phyloP scores from a whole-genome alignment of 2,113 vertebrate species.

The Plecturocebus donacophilus region DNA sequence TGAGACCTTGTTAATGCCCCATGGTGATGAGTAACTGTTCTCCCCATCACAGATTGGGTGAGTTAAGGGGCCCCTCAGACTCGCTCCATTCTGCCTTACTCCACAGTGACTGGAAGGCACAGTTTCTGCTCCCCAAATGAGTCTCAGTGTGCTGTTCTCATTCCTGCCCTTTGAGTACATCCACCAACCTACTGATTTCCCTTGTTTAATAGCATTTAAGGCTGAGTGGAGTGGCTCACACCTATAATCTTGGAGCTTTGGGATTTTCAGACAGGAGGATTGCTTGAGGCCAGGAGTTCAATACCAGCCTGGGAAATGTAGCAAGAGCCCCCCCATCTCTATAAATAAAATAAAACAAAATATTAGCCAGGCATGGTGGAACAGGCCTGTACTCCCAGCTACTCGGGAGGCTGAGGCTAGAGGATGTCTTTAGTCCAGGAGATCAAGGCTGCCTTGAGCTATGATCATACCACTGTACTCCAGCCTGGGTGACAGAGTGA shows the following conservation, averaged over 20 bases:
- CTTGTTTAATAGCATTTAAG: not conserved
- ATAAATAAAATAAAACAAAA: not conserved
- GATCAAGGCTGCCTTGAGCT: not conserved
- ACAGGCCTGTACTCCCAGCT: not conserved
- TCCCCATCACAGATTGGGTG: accelerated
- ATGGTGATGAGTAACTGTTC: accelerated
- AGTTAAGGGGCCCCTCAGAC: no score
- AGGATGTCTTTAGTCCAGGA: not conserved
- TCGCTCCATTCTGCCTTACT: not conserved
- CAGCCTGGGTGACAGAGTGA: not conserved
- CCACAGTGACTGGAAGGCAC: not conserved
- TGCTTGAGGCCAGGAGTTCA: not conserved
- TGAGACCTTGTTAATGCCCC: not conserved
- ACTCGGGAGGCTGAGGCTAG: not conserved
- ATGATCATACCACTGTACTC: not conserved
- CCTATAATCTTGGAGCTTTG: not conserved
- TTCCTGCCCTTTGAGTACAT: not conserved
- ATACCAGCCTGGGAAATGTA: not conserved
- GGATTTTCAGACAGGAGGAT: not conserved
- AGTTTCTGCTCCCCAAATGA: not conserved
- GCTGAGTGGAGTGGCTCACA: not conserved
- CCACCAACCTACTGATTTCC: no score
- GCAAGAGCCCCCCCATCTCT: not conserved
- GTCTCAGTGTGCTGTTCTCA: not conserved
- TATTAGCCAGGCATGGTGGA: not conserved